phyloP scores from a whole-genome alignment of 2,113 vertebrate species.

The Nerophis lumbriciformis region DNA sequence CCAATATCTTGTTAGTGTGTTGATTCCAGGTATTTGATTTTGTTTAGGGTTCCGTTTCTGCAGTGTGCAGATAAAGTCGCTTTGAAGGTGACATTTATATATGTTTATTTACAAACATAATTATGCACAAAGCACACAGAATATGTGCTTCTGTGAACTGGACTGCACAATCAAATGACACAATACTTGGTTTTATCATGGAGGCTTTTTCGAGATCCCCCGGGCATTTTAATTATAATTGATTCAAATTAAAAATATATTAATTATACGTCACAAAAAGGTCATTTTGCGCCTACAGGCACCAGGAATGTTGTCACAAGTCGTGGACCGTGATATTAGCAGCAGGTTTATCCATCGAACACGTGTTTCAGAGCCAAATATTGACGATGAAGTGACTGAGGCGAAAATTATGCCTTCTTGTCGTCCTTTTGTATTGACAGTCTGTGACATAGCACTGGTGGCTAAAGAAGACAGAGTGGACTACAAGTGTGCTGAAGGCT shows the following conservation, averaged over 20 bases:
- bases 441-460: constrained; percentile 29
- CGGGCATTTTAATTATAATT: not conserved
- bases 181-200: not conserved
- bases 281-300: constrained; percentile 10
- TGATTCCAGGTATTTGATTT: too few relatives aligned
- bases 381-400: constrained; percentile 4
- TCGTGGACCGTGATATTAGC: constrained; percentile 5
- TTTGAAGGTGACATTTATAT: constrained; percentile 3
- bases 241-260: not conserved
- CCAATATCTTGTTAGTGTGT: too few relatives aligned
- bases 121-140: not conserved
- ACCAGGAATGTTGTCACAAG: constrained; percentile 13
- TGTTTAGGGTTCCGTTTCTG: too few relatives aligned
- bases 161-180: not conserved
- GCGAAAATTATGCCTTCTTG: constrained; percentile 30
- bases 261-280: constrained; percentile 12
- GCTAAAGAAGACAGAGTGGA: constrained; percentile 50
- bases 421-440: constrained; percentile 40
- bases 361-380: too few relatives aligned
- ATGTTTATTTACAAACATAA: not conserved
- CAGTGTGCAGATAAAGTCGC: not conserved
- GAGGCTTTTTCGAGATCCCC: not conserved
- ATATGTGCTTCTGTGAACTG: not conserved
- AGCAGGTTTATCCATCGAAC: not conserved
- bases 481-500: constrained; percentile 48